Evolutionary conservation across 1,140 invertebrate genomes (phyloP).

Genomic region (Heliconius nattereri): DNA sequence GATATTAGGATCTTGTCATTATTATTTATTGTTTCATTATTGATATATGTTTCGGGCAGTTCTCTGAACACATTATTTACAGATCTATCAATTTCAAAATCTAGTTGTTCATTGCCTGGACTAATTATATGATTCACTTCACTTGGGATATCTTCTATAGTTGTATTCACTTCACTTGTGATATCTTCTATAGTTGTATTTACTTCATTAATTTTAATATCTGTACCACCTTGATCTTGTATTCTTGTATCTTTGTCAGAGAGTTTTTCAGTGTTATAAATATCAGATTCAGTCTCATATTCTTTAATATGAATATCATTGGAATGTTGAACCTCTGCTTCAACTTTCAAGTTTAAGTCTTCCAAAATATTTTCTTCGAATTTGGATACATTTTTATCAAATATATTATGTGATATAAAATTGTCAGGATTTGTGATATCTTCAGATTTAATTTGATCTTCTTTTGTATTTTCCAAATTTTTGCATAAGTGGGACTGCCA

Average conservation of each 20-base stretch:
- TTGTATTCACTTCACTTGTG: conserved; percentile 19
- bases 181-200: conserved; percentile 8
- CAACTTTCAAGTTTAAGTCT: conserved; percentile 76
- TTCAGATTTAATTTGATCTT: conserved; percentile 30
- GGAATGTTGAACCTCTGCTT: conserved; percentile 46
- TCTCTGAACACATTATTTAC: conserved; percentile 10
- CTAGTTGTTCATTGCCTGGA: conserved; percentile 1
- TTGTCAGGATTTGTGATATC: conserved; percentile 40
- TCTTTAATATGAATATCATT: conserved; percentile 30
- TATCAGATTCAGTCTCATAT: conserved; percentile 32
- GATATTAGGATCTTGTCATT: neutral
- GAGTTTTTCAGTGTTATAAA: conserved; percentile 34
- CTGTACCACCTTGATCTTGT: conserved; percentile 41
- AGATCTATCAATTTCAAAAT: conserved; percentile 8
- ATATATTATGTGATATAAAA: conserved; percentile 40
- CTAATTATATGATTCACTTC: conserved; percentile 9
- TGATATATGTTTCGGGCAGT: neutral
- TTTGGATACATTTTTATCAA: conserved; percentile 47
- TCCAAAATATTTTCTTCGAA: conserved; percentile 70
- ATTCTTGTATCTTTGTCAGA: conserved; percentile 33
- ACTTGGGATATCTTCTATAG: conserved; percentile 8
- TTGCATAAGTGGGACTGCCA: conserved; percentile 31
- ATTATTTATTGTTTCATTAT: neutral
- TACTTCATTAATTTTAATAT: conserved; percentile 24
- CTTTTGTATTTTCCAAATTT: conserved; percentile 30